Evolutionary conservation across 92 coral and sea anemone species (phyloP), one percentile per base, ranked within the genome.

Genomic region (Galaxea fascicularis): DNA sequence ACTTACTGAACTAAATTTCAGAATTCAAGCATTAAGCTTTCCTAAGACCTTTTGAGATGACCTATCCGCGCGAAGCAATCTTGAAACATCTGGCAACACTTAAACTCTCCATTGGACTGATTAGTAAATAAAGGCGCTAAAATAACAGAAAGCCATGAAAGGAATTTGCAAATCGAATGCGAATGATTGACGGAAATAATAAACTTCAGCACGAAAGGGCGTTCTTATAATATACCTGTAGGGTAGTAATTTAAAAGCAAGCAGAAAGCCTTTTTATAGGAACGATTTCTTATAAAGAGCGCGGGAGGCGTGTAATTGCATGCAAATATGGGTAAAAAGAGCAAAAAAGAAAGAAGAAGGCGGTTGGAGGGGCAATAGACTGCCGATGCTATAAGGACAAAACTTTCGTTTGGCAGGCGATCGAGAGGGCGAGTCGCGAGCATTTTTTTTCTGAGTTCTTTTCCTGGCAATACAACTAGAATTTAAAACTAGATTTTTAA

Each of bases 101-200:
- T 46, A 45, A 11, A 65, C 49, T 46, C 7, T 70, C 71, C 53
- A 28, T 28, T 64, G 35, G 35, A 44, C 57, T 59, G 18, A 60
- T 66, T 8, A 60, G 29, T 14, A 46, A 35, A 67, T 51, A 65
- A 79, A 52, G 21, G 75, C 31, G 30, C 84, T 67, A 65, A 47
- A 52, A 53, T 39, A 79, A 79, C 84, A 79, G 80, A 76, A 51
- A 76, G 58, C 35, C 63, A 79, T 66, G 84, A 66, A 13, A 47
- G 84, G 84, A 79, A 79, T 67, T 14, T 66, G 12, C 9, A 49
- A 79, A 79, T 66, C 51, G 84, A 79, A 65, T n/a, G 60, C 49
- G 20, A 79, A 46, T 27, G 45, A 65, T 79, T 67, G 84, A 28
- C 49, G 74, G 30, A 49, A 49, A 65, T 18, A 51, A 30, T 31